Percentiles rank a stretch among this genome's conserved stretches.
Conservation (phyloP, 1,140 invertebrate genomes). For the Hormaphis cornu region DNA sequence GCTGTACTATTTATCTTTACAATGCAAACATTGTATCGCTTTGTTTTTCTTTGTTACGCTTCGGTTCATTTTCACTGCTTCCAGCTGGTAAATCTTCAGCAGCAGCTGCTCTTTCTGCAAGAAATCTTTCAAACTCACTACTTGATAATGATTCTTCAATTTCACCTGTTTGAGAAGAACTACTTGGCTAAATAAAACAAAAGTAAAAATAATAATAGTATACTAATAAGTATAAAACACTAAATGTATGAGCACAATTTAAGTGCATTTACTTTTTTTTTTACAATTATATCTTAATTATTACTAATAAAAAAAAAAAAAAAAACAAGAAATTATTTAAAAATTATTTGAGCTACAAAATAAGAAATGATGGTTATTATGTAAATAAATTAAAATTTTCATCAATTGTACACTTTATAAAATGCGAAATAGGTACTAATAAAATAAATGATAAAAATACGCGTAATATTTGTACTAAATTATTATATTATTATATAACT, state of each 20-base stretch:
- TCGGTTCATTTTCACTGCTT: not conserved
- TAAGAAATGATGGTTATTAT: too few relatives aligned
- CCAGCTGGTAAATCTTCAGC: conserved; percentile 56
- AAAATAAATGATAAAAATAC: too few relatives aligned
- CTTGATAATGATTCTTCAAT: conserved; percentile 66
- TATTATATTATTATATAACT: too few relatives aligned
- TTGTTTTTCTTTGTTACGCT: conserved; percentile 21
- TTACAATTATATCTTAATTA: too few relatives aligned
- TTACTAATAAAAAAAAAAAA: too few relatives aligned
- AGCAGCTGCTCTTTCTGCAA: conserved; percentile 77
- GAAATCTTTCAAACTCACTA: conserved; percentile 85
- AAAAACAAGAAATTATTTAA: too few relatives aligned
- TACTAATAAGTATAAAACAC: not conserved
- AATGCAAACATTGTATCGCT: conserved; percentile 28
- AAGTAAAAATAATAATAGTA: not conserved
- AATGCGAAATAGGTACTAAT: too few relatives aligned
- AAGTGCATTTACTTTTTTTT: too few relatives aligned
- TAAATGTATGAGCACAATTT: not conserved
- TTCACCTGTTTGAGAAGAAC: conserved; percentile 23
- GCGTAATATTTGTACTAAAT: too few relatives aligned
- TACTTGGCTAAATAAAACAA: not conserved
- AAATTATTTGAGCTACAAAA: too few relatives aligned
- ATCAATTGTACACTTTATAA: too few relatives aligned
- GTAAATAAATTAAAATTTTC: too few relatives aligned
- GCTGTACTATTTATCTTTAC: not conserved